phyloP scores from a whole-genome alignment of 2,888 invertebrate species.

The Athalia circularis region DNA sequence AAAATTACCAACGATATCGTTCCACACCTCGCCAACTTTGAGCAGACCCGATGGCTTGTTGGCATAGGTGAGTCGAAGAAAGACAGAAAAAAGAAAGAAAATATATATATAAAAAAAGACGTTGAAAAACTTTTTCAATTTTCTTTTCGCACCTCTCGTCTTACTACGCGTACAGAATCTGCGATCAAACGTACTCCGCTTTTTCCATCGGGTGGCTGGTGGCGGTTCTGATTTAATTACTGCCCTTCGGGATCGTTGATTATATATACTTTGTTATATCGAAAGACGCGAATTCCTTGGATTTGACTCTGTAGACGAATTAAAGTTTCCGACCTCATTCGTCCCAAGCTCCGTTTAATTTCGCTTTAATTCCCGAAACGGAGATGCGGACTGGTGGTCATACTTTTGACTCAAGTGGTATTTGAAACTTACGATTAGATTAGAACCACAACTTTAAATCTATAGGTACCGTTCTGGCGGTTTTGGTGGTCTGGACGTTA shows the following conservation, averaged over 20 bases:
- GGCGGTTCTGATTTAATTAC: constrained; percentile 19
- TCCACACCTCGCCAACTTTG: constrained; percentile 76
- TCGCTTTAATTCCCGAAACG: background rate
- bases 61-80: constrained; percentile 77
- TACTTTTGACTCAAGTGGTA: no score
- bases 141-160: background rate
- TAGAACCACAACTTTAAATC: constrained; percentile 4
- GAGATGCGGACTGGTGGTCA: no score
- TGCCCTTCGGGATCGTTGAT: background rate
- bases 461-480: constrained; percentile 62
- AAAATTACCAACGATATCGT: constrained; percentile 59
- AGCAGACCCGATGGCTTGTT: constrained; percentile 80
- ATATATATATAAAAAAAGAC: background rate
- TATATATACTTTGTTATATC: background rate
- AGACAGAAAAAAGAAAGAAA: background rate
- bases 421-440: no score
- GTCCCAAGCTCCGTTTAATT: constrained; percentile 23
- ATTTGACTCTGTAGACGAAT: constrained; percentile 19
- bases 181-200: constrained; percentile 21
- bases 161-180: background rate
- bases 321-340: constrained; percentile 17
- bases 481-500: constrained; percentile 65
- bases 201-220: background rate
- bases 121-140: constrained; percentile 17
- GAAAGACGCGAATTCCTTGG: constrained; percentile 8